A percentile compares a stretch with the other conserved stretches of the same genome.
Evolutionary conservation across 2,888 invertebrate genomes (phyloP).

Genomic region (Platerodrilus igneus): DNA sequence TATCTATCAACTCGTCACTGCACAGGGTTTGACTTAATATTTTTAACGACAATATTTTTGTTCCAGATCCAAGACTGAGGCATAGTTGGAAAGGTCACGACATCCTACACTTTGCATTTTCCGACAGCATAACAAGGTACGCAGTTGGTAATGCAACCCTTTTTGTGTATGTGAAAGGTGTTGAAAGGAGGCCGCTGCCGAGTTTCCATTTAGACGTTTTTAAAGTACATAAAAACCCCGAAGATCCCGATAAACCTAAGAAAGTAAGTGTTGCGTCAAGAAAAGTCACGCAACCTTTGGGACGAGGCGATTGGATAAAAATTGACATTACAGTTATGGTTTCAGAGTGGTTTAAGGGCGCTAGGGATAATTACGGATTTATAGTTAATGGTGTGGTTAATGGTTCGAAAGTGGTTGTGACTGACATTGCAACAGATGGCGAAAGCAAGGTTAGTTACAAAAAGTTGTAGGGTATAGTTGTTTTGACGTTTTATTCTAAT

Average conservation of each 20-base stretch:
- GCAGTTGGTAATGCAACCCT: slow-evolving; percentile 65
- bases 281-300: slow-evolving; percentile 51
- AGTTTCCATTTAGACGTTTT: slow-evolving; percentile 43
- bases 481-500: too few species aligned
- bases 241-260: slow-evolving; percentile 39
- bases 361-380: slow-evolving; percentile 70
- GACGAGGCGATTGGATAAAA: slow-evolving; percentile 67
- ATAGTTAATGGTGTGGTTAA: slow-evolving; percentile 65
- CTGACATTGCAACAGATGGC: slow-evolving; percentile 58
- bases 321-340: slow-evolving; percentile 72
- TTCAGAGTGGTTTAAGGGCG: slow-evolving; percentile 71
- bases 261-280: slow-evolving; percentile 40
- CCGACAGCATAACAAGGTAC: slow-evolving; percentile 65
- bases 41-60: slow-evolving; percentile 20
- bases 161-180: slow-evolving; percentile 61
- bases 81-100: slow-evolving; percentile 64
- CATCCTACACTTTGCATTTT: slow-evolving; percentile 67
- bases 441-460: slow-evolving; percentile 45
- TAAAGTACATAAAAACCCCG: slow-evolving; percentile 39
- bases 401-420: slow-evolving; percentile 57
- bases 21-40: neutral
- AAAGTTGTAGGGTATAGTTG: too few species aligned
- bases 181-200: slow-evolving; percentile 43
- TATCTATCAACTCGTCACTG: too few species aligned
- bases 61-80: slow-evolving; percentile 63